Evolutionary conservation across 2,113 vertebrate genomes (phyloP).

Genomic region (Nyctereutes procyonoides): DNA sequence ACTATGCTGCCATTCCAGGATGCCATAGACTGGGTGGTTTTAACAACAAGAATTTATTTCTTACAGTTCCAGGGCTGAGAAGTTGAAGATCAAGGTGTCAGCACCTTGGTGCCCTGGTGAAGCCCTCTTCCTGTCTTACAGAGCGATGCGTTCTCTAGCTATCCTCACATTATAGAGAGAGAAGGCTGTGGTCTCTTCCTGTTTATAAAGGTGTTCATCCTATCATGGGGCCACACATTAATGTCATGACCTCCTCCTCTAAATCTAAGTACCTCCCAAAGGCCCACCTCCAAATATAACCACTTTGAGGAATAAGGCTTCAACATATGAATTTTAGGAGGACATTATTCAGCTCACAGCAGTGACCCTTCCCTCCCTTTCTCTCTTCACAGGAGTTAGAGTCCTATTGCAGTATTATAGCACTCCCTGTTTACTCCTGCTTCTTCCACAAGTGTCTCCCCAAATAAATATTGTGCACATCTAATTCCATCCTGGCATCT

Average conservation of each 20-base stretch:
- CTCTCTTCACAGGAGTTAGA: background rate
- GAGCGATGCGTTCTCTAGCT: background rate
- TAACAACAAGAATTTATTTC: background rate
- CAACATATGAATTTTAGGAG: background rate
- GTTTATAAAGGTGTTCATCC: background rate
- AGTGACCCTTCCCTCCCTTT: background rate
- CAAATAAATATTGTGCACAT: background rate
- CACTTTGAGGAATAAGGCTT: background rate
- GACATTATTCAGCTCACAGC: background rate
- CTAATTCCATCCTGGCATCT: background rate
- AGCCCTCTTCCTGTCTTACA: background rate
- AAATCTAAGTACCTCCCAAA: background rate
- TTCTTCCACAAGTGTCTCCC: background rate
- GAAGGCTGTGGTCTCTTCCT: background rate
- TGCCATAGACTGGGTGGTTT: background rate
- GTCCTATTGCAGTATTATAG: background rate
- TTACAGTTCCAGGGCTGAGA: background rate
- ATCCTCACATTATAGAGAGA: background rate
- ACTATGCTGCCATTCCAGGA: background rate
- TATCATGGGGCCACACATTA: background rate
- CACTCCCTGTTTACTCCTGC: background rate
- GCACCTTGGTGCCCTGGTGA: background rate
- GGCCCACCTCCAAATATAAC: too few species aligned
- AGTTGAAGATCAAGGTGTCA: background rate
- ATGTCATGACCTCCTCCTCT: background rate